A percentile compares a stretch with the other conserved stretches of the same genome.
Conservation (phyloP, 1,140 invertebrate species). For the Atta cephalotes region DNA sequence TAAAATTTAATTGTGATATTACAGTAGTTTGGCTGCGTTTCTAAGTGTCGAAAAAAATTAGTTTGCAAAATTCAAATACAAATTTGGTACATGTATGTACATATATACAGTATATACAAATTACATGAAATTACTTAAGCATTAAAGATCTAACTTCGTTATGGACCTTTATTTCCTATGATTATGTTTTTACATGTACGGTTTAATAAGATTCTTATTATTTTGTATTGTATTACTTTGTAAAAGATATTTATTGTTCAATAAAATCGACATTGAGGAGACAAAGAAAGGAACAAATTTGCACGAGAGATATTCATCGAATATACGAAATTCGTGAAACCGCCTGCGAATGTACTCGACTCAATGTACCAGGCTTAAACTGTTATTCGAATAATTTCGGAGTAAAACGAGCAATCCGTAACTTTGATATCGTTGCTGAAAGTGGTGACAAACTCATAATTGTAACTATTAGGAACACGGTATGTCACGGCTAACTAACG, state of each 20-base stretch:
- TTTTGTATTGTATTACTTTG: too few relatives aligned
- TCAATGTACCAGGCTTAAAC: conserved; percentile 47
- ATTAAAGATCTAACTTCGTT: too few relatives aligned
- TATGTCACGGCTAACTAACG: conserved; percentile 53
- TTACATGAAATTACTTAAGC: too few relatives aligned
- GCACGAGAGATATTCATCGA: background rate
- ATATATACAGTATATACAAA: too few relatives aligned
- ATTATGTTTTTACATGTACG: too few relatives aligned
- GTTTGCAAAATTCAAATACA: too few relatives aligned
- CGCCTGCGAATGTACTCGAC: conserved; percentile 4
- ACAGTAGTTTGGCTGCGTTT: too few relatives aligned
- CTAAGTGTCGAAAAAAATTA: too few relatives aligned
- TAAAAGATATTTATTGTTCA: background rate
- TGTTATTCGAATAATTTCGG: conserved; percentile 52
- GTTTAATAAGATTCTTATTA: too few relatives aligned
- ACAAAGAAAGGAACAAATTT: background rate
- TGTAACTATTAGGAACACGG: conserved; percentile 37
- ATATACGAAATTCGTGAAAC: conserved; percentile 12
- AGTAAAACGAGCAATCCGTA: conserved; percentile 43
- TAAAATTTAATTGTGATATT: too few relatives aligned
- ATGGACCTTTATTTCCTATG: too few relatives aligned
- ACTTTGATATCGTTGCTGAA: conserved; percentile 33
- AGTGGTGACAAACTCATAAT: conserved; percentile 52
- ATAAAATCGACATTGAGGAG: background rate
- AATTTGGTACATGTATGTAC: too few relatives aligned